A percentile compares a stretch with the other conserved stretches of the same genome.
Conservation (phyloP, 53 echinoderm and acorn worm species). For the Zoroaster sp. region DNA sequence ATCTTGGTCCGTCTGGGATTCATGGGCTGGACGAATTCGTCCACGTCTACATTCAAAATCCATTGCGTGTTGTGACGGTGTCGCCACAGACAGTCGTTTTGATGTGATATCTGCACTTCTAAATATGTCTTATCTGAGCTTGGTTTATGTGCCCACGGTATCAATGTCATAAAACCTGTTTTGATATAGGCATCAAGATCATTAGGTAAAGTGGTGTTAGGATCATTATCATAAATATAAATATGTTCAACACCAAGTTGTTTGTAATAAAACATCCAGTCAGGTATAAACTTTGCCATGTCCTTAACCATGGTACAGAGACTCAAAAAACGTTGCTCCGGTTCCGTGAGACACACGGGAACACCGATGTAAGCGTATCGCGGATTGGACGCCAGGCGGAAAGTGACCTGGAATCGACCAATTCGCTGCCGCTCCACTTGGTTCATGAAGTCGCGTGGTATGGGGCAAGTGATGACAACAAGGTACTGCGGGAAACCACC, state of each 20-base stretch:
- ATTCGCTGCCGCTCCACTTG: conserved; percentile 32
- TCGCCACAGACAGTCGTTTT: conserved; percentile 92
- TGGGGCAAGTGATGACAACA: conserved; percentile 67
- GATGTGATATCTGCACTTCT: conserved; percentile 87
- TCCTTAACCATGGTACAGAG: conserved; percentile 86
- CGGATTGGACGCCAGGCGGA: too few species aligned
- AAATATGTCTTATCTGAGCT: conserved; percentile 67
- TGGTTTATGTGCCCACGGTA: conserved; percentile 75
- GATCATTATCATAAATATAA: conserved; percentile 86
- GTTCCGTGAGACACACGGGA: conserved; percentile 68
- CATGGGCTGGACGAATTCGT: conserved; percentile 93
- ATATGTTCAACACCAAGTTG: conserved; percentile 76
- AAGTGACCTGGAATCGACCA: too few species aligned
- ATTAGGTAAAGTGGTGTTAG: too few species aligned
- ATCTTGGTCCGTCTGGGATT: conserved; percentile 53
- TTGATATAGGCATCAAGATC: too few species aligned
- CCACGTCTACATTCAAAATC: conserved; percentile 90
- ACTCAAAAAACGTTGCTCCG: conserved; percentile 54
- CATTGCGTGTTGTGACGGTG: conserved; percentile 67
- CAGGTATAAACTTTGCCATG: conserved; percentile 65
- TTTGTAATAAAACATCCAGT: conserved; percentile 75
- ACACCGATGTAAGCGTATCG: conserved; percentile 58
- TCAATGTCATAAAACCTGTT: conserved; percentile 70
- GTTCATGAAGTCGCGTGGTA: too few species aligned
- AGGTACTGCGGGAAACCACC: conserved; percentile 80